phyloP scores from a whole-genome alignment of 2,797 vertebrate species.

The Microctenopoma lineatum region DNA sequence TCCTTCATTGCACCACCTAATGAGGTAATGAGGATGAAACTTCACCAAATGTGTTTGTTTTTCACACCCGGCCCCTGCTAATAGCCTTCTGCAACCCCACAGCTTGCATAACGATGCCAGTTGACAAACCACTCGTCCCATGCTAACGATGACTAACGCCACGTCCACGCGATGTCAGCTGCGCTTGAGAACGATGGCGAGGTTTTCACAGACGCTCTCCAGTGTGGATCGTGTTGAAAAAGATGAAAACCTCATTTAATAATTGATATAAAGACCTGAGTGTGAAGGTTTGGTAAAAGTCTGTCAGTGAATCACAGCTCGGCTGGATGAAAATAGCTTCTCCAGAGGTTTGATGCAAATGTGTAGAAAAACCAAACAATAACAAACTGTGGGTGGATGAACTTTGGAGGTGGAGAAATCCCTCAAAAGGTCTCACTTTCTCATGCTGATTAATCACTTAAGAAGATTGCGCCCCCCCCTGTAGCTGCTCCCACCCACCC shows the following conservation, averaged over 20 bases:
- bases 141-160: conserved; percentile 32
- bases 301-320: background rate
- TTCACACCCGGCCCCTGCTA: conserved; percentile 65
- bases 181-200: background rate
- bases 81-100: conserved; percentile 65
- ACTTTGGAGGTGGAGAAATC: conserved; percentile 66
- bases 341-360: background rate
- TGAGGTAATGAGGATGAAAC: conserved; percentile 69
- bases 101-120: conserved; percentile 61
- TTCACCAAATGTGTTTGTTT: conserved; percentile 75
- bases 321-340: background rate
- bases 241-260: background rate
- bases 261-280: background rate
- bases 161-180: background rate
- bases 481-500: background rate
- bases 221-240: background rate
- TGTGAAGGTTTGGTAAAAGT: background rate
- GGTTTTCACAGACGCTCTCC: background rate
- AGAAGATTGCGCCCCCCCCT: conserved; percentile 71
- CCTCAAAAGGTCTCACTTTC: conserved; percentile 77
- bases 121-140: conserved; percentile 33
- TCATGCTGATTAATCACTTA: conserved; percentile 85
- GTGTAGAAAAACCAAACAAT: conserved; percentile 13
- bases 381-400: conserved; percentile 42
- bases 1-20: conserved; percentile 57